Conservation (phyloP, 2,888 invertebrate species). For the Biston betularia region DNA sequence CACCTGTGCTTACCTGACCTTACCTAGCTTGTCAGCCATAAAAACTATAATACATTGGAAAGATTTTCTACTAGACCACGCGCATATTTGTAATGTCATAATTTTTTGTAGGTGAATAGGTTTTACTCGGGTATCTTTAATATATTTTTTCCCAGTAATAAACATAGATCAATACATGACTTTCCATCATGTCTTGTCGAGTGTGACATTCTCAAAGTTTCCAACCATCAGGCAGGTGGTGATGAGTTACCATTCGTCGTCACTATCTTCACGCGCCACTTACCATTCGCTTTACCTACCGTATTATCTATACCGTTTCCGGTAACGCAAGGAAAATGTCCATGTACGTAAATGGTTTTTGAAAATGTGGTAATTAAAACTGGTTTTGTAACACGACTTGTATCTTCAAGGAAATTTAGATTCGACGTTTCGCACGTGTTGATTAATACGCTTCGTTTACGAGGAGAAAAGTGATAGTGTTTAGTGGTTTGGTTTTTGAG, state of each 20-base stretch:
- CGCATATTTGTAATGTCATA: too few relatives aligned
- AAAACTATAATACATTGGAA: too few relatives aligned
- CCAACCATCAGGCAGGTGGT: slow-evolving; percentile 13
- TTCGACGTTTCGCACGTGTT: background rate
- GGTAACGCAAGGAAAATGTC: slow-evolving; percentile 5
- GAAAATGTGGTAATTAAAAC: slow-evolving; percentile 8
- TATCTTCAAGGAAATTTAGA: background rate
- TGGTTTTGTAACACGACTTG: slow-evolving; percentile 2
- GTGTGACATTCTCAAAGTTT: slow-evolving; percentile 9
- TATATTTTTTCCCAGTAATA: too few relatives aligned
- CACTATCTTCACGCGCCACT: slow-evolving; percentile 44
- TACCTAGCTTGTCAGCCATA: too few relatives aligned
- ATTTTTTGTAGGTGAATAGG: too few relatives aligned
- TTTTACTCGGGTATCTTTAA: too few relatives aligned
- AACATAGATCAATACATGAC: background rate
- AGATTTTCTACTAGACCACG: too few relatives aligned
- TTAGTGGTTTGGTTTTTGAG: background rate
- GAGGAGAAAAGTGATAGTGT: background rate
- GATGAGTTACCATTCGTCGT: slow-evolving; percentile 25
- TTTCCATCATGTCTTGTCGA: background rate
- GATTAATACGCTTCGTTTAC: background rate
- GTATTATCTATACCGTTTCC: slow-evolving; percentile 19
- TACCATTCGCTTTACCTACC: slow-evolving; percentile 12
- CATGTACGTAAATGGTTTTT: background rate
- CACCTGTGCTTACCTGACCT: too few relatives aligned